Evolutionary conservation across 2,888 invertebrate genomes (phyloP).

Genomic region (Polymixis flavicincta): DNA sequence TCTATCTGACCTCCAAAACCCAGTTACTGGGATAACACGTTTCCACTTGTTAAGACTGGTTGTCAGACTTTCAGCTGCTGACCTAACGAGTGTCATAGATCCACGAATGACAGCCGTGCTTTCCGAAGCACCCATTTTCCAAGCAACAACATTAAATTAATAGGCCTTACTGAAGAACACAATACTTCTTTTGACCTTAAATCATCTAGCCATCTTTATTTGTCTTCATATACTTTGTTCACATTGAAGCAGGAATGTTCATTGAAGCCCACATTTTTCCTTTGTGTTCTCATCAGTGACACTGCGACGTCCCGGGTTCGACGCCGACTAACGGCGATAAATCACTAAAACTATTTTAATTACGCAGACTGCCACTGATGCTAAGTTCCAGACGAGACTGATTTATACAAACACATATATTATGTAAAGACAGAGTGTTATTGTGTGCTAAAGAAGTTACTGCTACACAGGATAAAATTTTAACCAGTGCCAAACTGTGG

Average conservation of each 20-base stretch:
- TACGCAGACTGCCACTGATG: constrained; percentile 55
- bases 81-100: not conserved
- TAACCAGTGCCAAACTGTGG: too few species aligned
- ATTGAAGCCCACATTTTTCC: constrained; percentile 34
- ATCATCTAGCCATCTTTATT: not conserved
- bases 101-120: not conserved
- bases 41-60: too few species aligned
- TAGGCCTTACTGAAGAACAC: not conserved
- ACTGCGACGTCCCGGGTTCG: constrained; percentile 39
- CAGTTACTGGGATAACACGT: too few species aligned
- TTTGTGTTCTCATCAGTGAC: constrained; percentile 24
- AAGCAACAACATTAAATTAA: not conserved
- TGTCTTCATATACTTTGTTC: not conserved
- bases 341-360: constrained; percentile 72
- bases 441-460: not conserved
- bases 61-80: not conserved
- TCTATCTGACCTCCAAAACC: too few species aligned
- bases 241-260: constrained; percentile 12
- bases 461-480: too few species aligned
- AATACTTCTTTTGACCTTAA: not conserved
- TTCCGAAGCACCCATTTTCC: not conserved
- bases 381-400: constrained; percentile 27
- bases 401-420: constrained; percentile 13
- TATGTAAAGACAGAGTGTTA: not conserved
- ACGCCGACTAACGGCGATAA: constrained; percentile 46